Evolutionary conservation across 2,888 invertebrate species (phyloP), one percentile per base, ranked within the genome.

Genomic region (Caenorhabditis uteleia): DNA sequence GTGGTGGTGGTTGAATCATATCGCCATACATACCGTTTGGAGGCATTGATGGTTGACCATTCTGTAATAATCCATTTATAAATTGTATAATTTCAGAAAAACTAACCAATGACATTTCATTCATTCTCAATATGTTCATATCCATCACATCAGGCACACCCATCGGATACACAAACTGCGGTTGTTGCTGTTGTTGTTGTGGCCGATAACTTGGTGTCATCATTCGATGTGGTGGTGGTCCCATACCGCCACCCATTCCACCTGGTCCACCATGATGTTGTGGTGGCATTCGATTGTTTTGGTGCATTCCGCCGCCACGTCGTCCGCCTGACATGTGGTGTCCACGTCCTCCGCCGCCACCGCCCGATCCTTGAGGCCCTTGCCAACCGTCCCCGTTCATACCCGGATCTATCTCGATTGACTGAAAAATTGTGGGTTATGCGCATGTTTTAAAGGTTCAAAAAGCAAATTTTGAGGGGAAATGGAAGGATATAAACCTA

Each of bases 331-430:
- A 47, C 55, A 62, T 56, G 44, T 62, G 62, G 53, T 62, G 62
- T 46, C 48, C 12, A 51, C 59, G 51, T 31, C 58, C 58, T 43
- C 51, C 53, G 31, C 62, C 56, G 21, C 56, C 49, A 43, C 45
- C 21, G 21, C 20, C 18, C 12, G 33, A 21, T 45, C 21, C 20
- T 26, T 26, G 25, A 7, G 45, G 46, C 51, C 55, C 51, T 62
- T 56, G 62, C 62, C 62, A 62, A 62, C 62, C 62, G 48, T 57
- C 62, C 57, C 62, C 62, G 57, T 57, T 62, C 62, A 62, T 62
- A 62, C 62, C 62, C 62, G 62, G 53, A 57, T 62, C 57, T 42
- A 34, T 44, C 43, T 62, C 62, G 62, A 53, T 57, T 53, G 53
- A 48, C 62, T 62, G 62, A n/a, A 55, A 55, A 45, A 45, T 23